A percentile compares a stretch with the other conserved stretches of the same genome.
Conservation (phyloP, 1,140 invertebrate genomes). For the Drosophila gunungcola region DNA sequence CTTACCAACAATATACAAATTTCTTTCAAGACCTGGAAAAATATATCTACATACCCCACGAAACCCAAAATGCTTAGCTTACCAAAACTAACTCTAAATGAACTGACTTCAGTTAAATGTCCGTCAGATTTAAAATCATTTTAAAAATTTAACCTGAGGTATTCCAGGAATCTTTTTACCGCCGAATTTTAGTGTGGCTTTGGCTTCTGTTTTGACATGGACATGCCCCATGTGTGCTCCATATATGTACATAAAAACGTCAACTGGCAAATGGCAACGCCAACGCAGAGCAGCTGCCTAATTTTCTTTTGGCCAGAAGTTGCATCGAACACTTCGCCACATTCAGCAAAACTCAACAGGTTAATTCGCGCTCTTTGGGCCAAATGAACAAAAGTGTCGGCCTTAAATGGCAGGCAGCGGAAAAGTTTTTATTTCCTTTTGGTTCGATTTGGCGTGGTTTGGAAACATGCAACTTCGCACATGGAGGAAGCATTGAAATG, state of each 20-base stretch:
- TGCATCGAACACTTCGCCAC: conserved; percentile 11
- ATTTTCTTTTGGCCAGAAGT: conserved; percentile 35
- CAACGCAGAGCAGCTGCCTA: conserved; percentile 35
- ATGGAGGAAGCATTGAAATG: conserved; percentile 72
- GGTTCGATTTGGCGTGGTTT: conserved; percentile 15
- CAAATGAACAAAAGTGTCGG: conserved; percentile 69
- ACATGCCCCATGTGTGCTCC: conserved; percentile 48
- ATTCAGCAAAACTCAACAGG: conserved; percentile 58
- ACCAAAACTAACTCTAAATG: background rate
- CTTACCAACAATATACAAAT: too few relatives aligned
- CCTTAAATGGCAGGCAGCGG: conserved; percentile 70
- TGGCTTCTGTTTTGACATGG: conserved; percentile 44
- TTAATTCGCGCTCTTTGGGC: conserved; percentile 66
- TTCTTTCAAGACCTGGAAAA: too few relatives aligned
- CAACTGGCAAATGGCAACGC: conserved; percentile 26
- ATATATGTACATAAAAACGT: conserved; percentile 31
- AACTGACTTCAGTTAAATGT: background rate
- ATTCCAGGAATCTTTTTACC: conserved; percentile 4
- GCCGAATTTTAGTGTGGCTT: background rate
- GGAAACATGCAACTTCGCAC: conserved; percentile 70
- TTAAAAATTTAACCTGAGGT: background rate
- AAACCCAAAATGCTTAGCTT: too few relatives aligned
- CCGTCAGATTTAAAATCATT: background rate
- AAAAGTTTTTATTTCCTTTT: conserved; percentile 44
- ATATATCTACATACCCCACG: too few relatives aligned